Evolutionary conservation across 2,888 invertebrate species (phyloP).

Genomic region (Tinea pellionella): DNA sequence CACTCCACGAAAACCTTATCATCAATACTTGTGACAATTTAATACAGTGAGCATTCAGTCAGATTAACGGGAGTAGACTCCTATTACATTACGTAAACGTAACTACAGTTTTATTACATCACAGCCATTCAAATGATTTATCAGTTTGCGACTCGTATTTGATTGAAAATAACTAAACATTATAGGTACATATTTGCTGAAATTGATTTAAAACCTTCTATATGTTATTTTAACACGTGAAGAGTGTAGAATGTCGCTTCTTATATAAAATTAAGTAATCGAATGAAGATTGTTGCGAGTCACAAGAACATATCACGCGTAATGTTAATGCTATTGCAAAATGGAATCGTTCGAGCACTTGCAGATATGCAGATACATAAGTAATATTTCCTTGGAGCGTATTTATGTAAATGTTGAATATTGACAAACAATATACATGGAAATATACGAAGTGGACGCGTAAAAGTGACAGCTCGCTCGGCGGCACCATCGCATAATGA

Average conservation of each 20-base stretch:
- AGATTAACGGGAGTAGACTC: not conserved
- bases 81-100: not conserved
- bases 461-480: slow-evolving; percentile 42
- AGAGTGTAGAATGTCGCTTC: not conserved
- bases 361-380: slow-evolving; percentile 19
- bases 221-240: not conserved
- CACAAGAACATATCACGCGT: not conserved
- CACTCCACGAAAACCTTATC: not conserved
- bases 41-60: not conserved
- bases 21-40: not conserved
- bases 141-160: no score
- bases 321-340: slow-evolving; percentile 38
- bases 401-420: slow-evolving; percentile 51
- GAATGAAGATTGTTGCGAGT: not conserved
- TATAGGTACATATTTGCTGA: no score
- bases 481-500: slow-evolving; percentile 24
- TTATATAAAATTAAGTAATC: slow-evolving; percentile 1
- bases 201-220: not conserved
- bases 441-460: slow-evolving; percentile 49
- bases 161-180: no score
- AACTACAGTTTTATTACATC: no score
- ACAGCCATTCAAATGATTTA: no score
- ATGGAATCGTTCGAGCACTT: slow-evolving; percentile 36
- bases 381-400: slow-evolving; percentile 42
- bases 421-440: slow-evolving; percentile 55